Conservation (phyloP, 2,888 invertebrate species). For the Dusona sp. region DNA sequence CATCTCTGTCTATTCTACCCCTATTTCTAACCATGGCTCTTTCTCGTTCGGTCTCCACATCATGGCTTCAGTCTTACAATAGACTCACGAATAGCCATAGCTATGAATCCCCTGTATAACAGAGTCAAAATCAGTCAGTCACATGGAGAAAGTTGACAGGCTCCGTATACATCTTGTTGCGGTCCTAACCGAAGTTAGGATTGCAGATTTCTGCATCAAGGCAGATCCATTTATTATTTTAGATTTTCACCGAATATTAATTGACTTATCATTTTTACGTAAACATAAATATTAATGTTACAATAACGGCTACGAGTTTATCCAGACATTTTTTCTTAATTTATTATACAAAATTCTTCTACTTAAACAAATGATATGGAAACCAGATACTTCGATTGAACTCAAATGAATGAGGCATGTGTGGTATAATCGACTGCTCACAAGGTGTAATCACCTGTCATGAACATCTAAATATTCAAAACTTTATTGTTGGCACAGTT, state of each 20-base stretch:
- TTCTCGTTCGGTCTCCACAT: neutral
- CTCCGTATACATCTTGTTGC: conserved; percentile 45
- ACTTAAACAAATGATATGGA: neutral
- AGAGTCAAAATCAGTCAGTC: conserved; percentile 30
- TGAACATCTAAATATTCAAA: neutral
- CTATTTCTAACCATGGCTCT: conserved; percentile 19
- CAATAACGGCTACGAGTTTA: too few species aligned
- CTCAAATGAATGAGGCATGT: neutral
- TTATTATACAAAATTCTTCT: neutral
- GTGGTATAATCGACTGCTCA: too few species aligned
- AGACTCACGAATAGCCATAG: neutral
- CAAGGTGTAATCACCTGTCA: neutral
- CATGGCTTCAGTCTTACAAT: conserved; percentile 2
- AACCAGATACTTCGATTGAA: neutral
- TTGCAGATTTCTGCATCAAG: conserved; percentile 19
- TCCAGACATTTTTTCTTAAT: neutral
- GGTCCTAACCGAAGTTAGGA: neutral
- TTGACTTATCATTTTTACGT: neutral
- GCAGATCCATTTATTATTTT: conserved; percentile 3
- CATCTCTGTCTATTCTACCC: conserved; percentile 44
- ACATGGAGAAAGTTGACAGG: conserved; percentile 55
- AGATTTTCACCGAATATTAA: neutral
- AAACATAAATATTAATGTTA: too few species aligned
- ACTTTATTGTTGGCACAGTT: neutral
- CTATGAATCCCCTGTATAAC: conserved; percentile 39